Conservation (phyloP, 2,888 invertebrate species). For the Melanophora roralis region DNA sequence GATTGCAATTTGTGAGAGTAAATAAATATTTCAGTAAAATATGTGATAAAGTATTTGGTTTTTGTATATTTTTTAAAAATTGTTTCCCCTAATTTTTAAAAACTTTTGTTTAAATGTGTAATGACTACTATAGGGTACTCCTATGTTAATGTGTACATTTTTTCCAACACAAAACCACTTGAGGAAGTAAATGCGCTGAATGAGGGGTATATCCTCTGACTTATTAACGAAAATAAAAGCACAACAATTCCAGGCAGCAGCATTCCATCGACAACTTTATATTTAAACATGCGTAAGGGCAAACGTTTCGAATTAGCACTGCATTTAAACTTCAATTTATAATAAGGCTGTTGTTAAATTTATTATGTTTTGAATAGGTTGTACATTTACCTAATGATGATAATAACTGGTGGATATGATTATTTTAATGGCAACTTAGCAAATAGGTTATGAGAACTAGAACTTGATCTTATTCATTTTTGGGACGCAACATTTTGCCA, state of each 20-base stretch:
- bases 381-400: background rate
- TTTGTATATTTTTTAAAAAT: no score
- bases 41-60: no score
- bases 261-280: conserved; percentile 8
- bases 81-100: no score
- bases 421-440: conserved; percentile 16
- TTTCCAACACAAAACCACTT: conserved; percentile 18
- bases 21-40: no score
- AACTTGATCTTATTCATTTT: conserved; percentile 25
- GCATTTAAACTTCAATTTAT: conserved; percentile 54
- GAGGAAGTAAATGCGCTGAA: conserved; percentile 35
- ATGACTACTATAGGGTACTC: no score
- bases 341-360: conserved; percentile 47
- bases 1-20: no score
- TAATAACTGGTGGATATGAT: conserved; percentile 6
- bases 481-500: conserved; percentile 1
- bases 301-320: conserved; percentile 31
- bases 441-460: conserved; percentile 58
- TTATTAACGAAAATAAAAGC: conserved; percentile 3
- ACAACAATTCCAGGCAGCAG: background rate
- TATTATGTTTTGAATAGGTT: conserved; percentile 13
- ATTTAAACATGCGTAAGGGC: conserved; percentile 19
- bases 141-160: no score
- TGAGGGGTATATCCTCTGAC: conserved; percentile 11
- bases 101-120: no score